These are phyloP conservation scores for Leuctra nigra DNA, from an alignment of 2,888 invertebrate species.

Conservation along the genomic window DNA sequence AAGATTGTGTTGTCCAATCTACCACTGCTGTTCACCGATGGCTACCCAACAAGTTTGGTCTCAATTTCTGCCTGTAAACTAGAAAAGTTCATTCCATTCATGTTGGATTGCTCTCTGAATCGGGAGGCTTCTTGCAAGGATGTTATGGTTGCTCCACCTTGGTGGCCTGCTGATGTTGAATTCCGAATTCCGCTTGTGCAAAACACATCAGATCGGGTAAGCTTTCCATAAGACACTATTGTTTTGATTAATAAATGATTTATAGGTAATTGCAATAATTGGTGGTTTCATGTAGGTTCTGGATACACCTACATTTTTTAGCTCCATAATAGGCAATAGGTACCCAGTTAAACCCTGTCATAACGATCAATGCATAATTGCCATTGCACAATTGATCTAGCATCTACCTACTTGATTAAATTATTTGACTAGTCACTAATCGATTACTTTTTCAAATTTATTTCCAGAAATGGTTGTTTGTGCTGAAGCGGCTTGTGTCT, in stretches of 20 bases:
- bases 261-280: too few species aligned
- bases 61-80: slow-evolving; percentile 54
- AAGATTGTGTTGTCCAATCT: slow-evolving; percentile 60
- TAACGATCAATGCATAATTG: slow-evolving; percentile 39
- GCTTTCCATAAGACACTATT: too few species aligned
- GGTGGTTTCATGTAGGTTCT: too few species aligned
- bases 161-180: slow-evolving; percentile 62
- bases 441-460: too few species aligned
- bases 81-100: slow-evolving; percentile 65
- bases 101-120: slow-evolving; percentile 69
- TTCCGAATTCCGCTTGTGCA: slow-evolving; percentile 61
- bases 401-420: neutral
- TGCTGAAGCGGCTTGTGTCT: slow-evolving; percentile 57
- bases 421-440: too few species aligned
- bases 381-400: slow-evolving; percentile 34
- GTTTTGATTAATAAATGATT: too few species aligned
- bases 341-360: slow-evolving; percentile 46
- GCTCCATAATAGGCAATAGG: too few species aligned
- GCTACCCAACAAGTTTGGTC: slow-evolving; percentile 60
- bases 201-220: too few species aligned
- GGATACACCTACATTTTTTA: too few species aligned
- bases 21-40: slow-evolving; percentile 63
- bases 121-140: slow-evolving; percentile 42
- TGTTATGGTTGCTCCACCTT: slow-evolving; percentile 52
- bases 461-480: slow-evolving; percentile 51